Evolutionary conservation across 2,113 vertebrate species (phyloP).

Genomic region (Puffinus mauretanicus): DNA sequence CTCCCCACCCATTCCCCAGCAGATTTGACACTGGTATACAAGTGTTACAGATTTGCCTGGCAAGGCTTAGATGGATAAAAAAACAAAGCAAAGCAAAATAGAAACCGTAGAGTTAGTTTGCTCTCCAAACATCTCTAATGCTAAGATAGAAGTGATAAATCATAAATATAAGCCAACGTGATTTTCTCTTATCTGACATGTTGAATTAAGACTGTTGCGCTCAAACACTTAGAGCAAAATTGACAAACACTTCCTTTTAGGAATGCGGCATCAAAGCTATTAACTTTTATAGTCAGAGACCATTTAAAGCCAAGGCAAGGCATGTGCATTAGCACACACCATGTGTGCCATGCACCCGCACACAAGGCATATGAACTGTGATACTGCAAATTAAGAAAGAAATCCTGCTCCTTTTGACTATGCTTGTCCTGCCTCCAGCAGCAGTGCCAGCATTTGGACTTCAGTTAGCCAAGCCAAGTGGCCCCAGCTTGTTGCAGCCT

Average conservation of each 20-base stretch:
- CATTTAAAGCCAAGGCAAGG: conserved; percentile 35
- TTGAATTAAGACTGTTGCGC: conserved; percentile 59
- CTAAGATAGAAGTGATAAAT: conserved; percentile 61
- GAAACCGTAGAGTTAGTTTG: background rate
- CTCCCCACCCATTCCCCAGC: background rate
- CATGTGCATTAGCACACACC: background rate
- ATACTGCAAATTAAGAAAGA: background rate
- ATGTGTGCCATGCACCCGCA: background rate
- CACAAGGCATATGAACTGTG: background rate
- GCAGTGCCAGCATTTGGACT: background rate
- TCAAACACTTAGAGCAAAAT: conserved; percentile 67
- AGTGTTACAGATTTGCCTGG: background rate
- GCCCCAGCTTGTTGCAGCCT: background rate
- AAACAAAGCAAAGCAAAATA: background rate
- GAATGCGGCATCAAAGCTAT: conserved; percentile 43
- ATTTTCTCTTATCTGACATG: conserved; percentile 65
- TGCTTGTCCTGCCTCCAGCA: background rate
- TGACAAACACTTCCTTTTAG: conserved; percentile 65
- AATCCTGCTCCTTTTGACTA: background rate
- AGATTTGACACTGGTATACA: background rate
- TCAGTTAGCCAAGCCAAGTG: background rate
- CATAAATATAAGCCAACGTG: conserved; percentile 58
- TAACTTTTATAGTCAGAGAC: conserved; percentile 55
- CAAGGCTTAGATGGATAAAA: background rate
- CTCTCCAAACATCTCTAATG: conserved; percentile 40